Evolutionary conservation across 2,113 vertebrate species (phyloP).

Genomic region (Oenanthe melanoleuca): DNA sequence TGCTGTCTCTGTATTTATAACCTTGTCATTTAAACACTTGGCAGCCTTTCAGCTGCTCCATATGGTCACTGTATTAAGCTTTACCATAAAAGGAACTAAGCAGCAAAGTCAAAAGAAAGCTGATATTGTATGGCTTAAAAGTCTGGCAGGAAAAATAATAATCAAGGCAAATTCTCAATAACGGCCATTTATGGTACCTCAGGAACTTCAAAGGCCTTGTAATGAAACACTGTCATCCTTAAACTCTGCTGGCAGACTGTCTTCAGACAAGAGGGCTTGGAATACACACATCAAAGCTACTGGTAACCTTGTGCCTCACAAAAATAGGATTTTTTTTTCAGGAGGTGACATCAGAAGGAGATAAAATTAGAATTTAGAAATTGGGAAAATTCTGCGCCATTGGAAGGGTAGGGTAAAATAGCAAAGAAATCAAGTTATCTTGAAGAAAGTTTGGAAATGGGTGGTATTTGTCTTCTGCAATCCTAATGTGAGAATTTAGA

Average conservation of each 20-base stretch:
- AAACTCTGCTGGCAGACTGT: not conserved
- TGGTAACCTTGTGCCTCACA: not conserved
- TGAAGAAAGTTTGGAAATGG: not conserved
- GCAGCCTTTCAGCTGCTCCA: constrained; percentile 78
- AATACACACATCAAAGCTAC: constrained; percentile 23
- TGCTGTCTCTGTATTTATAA: constrained; percentile 76
- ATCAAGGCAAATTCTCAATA: constrained; percentile 72
- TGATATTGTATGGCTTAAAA: constrained; percentile 75
- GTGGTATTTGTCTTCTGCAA: not conserved
- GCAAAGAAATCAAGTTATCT: not conserved
- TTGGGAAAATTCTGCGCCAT: not conserved
- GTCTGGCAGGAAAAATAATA: constrained; percentile 74
- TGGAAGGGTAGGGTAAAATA: not conserved
- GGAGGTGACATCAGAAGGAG: not conserved
- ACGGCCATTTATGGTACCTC: constrained; percentile 58
- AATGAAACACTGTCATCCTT: constrained; percentile 49
- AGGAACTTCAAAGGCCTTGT: constrained; percentile 67
- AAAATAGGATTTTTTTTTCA: not conserved
- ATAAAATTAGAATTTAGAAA: not conserved
- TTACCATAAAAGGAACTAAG: constrained; percentile 79
- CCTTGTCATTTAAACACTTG: constrained; percentile 80
- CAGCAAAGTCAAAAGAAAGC: constrained; percentile 70
- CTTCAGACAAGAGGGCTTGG: constrained; percentile 2
- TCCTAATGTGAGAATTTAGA: not conserved
- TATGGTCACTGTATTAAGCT: constrained; percentile 79